Percentiles rank a stretch among this genome's conserved stretches.
Conservation (phyloP, 2,888 invertebrate species). For the Scaptodrosophila latifasciaeformis region DNA sequence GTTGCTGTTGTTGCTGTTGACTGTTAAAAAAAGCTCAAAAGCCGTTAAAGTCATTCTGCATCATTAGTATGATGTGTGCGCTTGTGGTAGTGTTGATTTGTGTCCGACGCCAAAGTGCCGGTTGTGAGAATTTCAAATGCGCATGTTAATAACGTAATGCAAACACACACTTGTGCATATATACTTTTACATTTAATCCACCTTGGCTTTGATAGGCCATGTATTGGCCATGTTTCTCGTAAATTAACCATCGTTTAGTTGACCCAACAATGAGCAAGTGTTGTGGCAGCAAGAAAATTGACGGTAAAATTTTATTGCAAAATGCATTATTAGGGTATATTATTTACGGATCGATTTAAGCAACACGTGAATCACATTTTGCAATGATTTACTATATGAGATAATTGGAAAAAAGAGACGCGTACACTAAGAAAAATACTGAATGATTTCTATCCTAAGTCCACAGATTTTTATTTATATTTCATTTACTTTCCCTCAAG, state of each 20-base stretch:
- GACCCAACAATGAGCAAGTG: too few relatives aligned
- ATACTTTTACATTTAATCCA: slow-evolving; percentile 60
- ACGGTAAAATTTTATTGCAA: slow-evolving; percentile 67
- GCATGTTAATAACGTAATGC: slow-evolving; percentile 27
- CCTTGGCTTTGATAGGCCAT: slow-evolving; percentile 66
- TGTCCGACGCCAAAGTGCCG: slow-evolving; percentile 28
- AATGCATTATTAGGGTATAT: slow-evolving; percentile 65
- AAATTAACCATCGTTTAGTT: slow-evolving; percentile 62
- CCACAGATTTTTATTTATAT: too few relatives aligned
- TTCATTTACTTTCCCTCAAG: too few relatives aligned
- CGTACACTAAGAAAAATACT: too few relatives aligned
- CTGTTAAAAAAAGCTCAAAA: slow-evolving; percentile 28
- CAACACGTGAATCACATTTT: slow-evolving; percentile 21
- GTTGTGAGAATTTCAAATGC: slow-evolving; percentile 60
- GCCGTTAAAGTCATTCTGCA: slow-evolving; percentile 72
- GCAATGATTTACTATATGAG: too few relatives aligned
- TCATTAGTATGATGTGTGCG: slow-evolving; percentile 68
- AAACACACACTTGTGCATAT: slow-evolving; percentile 25
- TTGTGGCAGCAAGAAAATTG: too few relatives aligned
- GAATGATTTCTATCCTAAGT: too few relatives aligned
- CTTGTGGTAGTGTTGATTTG: slow-evolving; percentile 59
- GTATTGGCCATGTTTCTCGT: slow-evolving; percentile 29
- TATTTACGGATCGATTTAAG: slow-evolving; percentile 46
- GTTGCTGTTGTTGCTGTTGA: slow-evolving; percentile 19
- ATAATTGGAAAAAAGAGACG: too few relatives aligned